These are phyloP conservation scores for Brachypodius melanocephalos DNA, from an alignment of 2,113 vertebrate species.

Conservation along the genomic window DNA sequence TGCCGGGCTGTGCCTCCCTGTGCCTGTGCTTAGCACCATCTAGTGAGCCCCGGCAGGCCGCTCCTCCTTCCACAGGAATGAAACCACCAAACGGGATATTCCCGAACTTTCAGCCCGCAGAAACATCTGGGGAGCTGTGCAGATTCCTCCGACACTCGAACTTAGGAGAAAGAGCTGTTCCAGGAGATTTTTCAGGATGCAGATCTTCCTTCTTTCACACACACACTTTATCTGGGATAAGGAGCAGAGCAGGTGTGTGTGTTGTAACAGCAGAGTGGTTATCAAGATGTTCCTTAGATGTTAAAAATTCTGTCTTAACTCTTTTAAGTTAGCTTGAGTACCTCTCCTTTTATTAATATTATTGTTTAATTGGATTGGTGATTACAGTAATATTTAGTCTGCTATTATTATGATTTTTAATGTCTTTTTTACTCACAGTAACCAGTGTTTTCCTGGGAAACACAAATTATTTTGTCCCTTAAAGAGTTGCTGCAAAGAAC, in stretches of 20 bases:
- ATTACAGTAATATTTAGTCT: neutral
- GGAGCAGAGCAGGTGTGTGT: neutral
- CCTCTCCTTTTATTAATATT: neutral
- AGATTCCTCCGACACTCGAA: neutral
- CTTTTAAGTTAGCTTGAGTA: neutral
- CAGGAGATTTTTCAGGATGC: neutral
- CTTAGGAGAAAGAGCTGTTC: neutral
- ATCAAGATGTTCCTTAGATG: neutral
- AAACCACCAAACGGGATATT: rapidly evolving
- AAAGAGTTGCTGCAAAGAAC: neutral
- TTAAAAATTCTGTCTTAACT: neutral
- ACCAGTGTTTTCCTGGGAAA: neutral
- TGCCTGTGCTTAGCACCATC: neutral
- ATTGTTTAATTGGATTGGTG: neutral
- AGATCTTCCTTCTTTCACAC: neutral
- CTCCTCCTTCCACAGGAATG: rapidly evolving
- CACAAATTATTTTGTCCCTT: neutral
- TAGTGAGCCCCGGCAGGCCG: neutral
- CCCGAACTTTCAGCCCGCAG: rapidly evolving
- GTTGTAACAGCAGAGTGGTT: neutral
- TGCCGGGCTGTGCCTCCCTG: neutral
- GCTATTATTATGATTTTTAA: neutral
- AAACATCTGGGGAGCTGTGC: neutral
- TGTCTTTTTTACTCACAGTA: neutral
- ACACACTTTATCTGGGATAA: neutral